Base-by-base conservation (phyloP, 2,888 invertebrate species). In the Lobophora halterata region DNA sequence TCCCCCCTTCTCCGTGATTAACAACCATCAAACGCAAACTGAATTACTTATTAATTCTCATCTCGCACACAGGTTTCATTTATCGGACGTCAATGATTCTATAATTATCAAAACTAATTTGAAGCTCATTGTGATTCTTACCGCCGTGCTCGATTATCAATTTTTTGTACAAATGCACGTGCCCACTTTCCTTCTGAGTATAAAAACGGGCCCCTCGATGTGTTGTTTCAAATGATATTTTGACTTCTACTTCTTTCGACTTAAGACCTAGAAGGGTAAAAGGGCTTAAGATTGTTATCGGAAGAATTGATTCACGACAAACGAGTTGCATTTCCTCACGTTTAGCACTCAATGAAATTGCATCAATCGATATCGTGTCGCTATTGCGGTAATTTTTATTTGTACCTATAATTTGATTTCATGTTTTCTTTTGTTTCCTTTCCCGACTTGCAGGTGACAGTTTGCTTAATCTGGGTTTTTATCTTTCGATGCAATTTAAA, bases 321-420 rank as follows among this genome's bases (percentile, higher is more conserved):
- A 64, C 59, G 64, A 60, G 57, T 51, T 49, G 71, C 85, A 80
- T 79, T 74, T 75, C 71, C 76, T 83, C 86, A 86, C 86, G 86
- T 86, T 77, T 83, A 65, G 64, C 74, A 61, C 71, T 85, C 81
- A 81, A 80, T 82, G 80, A 81, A 81, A 85, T 80, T 79, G 79
- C 79, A 72, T 76, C 79, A 76, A 77, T 81, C 74, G 72, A 66
- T 69, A 74, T 64, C 85, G 81, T 79, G 79, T 65, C 51, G 76
- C 71, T 72, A 83, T 82, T 78, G 71, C 70, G 60, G 77, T 78
- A 64, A 86, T 82, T 79, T 79, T 81, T 80, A 79, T 79, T 74
- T 70, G 69, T 65, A 63, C 47, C 58, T 72, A 61, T 74, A 72
- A 76, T 78, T 75, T 65, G 68, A 74, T 79, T 76, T 68, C 57